These are phyloP conservation scores for Rhopalosiphum maidis DNA, from an alignment of 1,140 invertebrate species.

Conservation along the genomic window DNA sequence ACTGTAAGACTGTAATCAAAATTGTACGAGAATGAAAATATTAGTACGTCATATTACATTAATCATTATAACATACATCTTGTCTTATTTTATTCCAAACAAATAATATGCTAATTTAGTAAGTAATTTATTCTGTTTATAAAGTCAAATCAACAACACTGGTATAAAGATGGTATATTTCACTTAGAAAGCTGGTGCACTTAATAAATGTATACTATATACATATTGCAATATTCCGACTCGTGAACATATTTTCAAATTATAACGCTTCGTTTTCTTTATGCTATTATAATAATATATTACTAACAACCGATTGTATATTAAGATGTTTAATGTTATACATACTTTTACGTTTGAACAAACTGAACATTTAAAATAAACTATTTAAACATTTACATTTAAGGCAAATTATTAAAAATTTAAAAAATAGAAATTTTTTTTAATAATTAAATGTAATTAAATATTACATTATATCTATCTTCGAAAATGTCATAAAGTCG, in stretches of 20 bases:
- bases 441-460: neutral
- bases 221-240: neutral
- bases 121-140: constrained; percentile 18
- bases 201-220: neutral
- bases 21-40: constrained; percentile 1
- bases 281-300: neutral
- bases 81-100: constrained; percentile 12
- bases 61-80: neutral
- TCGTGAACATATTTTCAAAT: constrained; percentile 9
- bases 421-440: neutral
- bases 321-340: neutral
- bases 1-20: neutral
- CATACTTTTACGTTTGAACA: neutral
- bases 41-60: constrained; percentile 4
- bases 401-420: neutral
- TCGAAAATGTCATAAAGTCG: neutral
- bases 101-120: constrained; percentile 10
- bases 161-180: neutral
- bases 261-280: neutral
- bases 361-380: neutral
- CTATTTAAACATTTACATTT: neutral
- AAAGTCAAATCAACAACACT: constrained; percentile 16
- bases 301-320: neutral
- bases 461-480: neutral
- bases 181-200: neutral